phyloP scores from a whole-genome alignment of 2,888 invertebrate species.

The Matsumyia berberina region DNA sequence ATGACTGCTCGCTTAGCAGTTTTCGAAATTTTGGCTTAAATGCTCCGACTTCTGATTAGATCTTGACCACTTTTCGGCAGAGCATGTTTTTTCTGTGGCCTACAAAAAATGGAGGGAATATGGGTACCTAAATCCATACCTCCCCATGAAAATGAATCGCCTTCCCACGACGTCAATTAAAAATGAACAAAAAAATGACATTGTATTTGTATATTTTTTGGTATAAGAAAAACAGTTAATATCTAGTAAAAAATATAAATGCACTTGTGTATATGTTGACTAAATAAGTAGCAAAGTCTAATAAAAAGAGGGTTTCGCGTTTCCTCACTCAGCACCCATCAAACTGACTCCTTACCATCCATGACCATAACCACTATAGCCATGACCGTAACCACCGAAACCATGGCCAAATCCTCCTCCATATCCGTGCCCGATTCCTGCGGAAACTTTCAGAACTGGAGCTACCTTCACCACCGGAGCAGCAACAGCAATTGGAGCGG shows the following conservation, averaged over 20 bases:
- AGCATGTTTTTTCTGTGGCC: too few relatives aligned
- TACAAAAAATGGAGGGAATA: too few relatives aligned
- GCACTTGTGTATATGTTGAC: constrained; percentile 43
- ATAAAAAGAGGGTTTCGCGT: background rate
- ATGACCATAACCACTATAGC: constrained; percentile 62
- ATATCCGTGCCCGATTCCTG: constrained; percentile 77
- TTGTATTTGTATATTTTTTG: constrained; percentile 66
- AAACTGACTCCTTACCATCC: constrained; percentile 77
- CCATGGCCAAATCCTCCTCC: constrained; percentile 71
- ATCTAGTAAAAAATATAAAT: constrained; percentile 40
- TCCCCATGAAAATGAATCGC: too few relatives aligned
- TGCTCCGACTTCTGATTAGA: too few relatives aligned
- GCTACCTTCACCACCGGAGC: constrained; percentile 72
- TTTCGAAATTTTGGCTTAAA: too few relatives aligned
- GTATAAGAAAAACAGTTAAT: constrained; percentile 59
- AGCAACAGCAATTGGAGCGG: constrained; percentile 78
- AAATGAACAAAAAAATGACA: too few relatives aligned
- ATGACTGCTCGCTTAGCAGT: too few relatives aligned
- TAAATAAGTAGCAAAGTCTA: constrained; percentile 56
- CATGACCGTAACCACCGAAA: constrained; percentile 47
- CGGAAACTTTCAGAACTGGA: constrained; percentile 64
- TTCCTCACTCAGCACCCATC: too few relatives aligned
- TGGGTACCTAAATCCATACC: too few relatives aligned
- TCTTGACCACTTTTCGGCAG: too few relatives aligned
- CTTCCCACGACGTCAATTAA: too few relatives aligned